Evolutionary conservation across 1,140 invertebrate genomes (phyloP).

Genomic region (Musca vetustissima): DNA sequence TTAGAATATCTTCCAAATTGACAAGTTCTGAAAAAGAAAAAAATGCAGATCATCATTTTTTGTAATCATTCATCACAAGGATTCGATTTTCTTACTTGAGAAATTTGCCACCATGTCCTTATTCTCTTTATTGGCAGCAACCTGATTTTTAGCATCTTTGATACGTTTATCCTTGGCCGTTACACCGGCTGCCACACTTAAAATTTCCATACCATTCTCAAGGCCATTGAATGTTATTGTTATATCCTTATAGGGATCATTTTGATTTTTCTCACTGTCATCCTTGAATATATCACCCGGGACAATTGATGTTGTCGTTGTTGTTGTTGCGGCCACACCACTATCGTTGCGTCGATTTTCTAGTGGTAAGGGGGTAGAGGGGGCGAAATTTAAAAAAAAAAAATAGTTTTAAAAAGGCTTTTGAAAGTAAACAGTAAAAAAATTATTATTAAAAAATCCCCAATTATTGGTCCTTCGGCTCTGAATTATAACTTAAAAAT

Average conservation of each 20-base stretch:
- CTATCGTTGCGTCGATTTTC: slow-evolving; percentile 37
- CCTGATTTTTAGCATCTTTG: slow-evolving; percentile 71
- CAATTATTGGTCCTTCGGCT: no score
- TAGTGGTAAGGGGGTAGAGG: no score
- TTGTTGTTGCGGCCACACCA: no score
- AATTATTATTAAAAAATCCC: no score
- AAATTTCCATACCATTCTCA: slow-evolving; percentile 45
- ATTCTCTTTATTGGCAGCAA: slow-evolving; percentile 38
- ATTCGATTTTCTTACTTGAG: slow-evolving; percentile 34
- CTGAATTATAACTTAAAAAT: no score
- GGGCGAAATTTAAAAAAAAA: no score
- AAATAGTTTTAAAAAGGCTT: no score
- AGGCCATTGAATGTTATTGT: slow-evolving; percentile 29
- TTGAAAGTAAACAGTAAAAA: no score
- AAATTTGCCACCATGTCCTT: slow-evolving; percentile 41
- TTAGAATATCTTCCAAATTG: slow-evolving; percentile 45
- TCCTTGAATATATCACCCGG: slow-evolving; percentile 28
- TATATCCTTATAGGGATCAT: slow-evolving; percentile 23
- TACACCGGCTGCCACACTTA: slow-evolving; percentile 78
- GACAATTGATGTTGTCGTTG: slow-evolving; percentile 4
- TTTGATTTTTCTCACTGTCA: slow-evolving; percentile 28
- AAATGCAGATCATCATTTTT: slow-evolving; percentile 18
- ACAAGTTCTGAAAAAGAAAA: slow-evolving; percentile 36
- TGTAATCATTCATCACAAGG: no score
- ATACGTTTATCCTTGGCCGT: slow-evolving; percentile 81